These are phyloP conservation scores for Crocuta crocuta DNA, from an alignment of 2,113 vertebrate genomes.

Conservation along the genomic window DNA sequence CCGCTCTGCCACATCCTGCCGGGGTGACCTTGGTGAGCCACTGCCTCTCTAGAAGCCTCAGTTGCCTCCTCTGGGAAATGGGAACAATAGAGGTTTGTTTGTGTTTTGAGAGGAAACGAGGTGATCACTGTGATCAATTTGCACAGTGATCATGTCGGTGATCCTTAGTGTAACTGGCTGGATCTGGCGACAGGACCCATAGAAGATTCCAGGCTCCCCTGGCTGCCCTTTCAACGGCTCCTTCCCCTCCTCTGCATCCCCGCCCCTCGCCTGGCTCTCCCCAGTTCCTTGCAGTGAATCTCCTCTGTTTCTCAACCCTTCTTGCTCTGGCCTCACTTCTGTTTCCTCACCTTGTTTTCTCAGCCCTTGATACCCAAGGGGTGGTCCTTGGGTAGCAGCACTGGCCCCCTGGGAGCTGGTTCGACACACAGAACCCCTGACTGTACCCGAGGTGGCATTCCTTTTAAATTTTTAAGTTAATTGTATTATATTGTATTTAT, in stretches of 20 bases:
- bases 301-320: neutral
- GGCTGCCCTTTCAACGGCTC: neutral
- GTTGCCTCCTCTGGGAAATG: neutral
- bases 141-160: neutral
- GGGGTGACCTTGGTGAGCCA: neutral
- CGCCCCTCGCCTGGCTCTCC: too few species aligned
- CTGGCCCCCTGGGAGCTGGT: neutral
- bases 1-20: fast-evolving
- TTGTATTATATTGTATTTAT: too few species aligned
- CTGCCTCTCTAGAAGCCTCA: neutral
- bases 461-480: too few species aligned
- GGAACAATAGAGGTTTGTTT: neutral
- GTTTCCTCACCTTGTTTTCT: neutral
- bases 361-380: neutral
- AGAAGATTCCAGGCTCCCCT: neutral
- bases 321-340: neutral
- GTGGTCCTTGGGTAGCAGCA: neutral
- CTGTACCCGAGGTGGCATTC: neutral
- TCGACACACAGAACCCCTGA: neutral
- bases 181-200: neutral
- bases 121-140: neutral
- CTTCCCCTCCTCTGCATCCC: neutral
- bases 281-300: neutral
- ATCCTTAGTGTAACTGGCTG: neutral
- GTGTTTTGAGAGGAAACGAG: neutral